Evolutionary conservation across 2,113 vertebrate species (phyloP), one percentile per base, ranked within the genome.

Genomic region (Orthochromis indermauri): DNA sequence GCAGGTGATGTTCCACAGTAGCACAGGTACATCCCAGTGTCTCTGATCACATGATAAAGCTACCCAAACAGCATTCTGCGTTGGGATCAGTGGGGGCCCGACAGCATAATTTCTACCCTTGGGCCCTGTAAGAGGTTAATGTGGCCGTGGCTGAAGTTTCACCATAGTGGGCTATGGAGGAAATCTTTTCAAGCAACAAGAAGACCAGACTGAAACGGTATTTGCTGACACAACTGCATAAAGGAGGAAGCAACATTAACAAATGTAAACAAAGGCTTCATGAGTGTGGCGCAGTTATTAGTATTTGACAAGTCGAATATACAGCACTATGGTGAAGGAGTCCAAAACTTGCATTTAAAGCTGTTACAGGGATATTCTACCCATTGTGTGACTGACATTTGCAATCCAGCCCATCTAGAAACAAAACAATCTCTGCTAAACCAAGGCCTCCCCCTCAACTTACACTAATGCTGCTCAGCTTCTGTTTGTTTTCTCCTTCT

Each of bases 351-450:
- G 51, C 17, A 47, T 31, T n/a, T 82, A 2, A 59, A 83, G 68
- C 28, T 13, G 12, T 17, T 40, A 6, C 33, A 5, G 40, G 1
- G 81, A 78, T 17, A 66, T 82, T 31, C 31, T 49, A 78, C 28
- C 7, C 2, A 51, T 21, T 82, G 55, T 35, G 66, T 55, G 66
- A 86, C 28, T 55, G 81, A 84, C 9, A 82, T 54, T 21, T 59
- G 82, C 87, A 54, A 33, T 79, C 59, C 45, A 13, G 11, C 49
- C 89, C 28, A 31, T 87, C 59, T 51, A 47, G 53, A 80, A 87
- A 82, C 79, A 42, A 91, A 92, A 84, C 81, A 88, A 88, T 51
- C 85, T 8, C 42, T 8, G 42, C 76, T 80, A 54, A 82, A 89
- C 49, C 31, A 10, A 82, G 26, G 59, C 66, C 54, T 83, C 28